These are phyloP conservation scores for Cryptus viduatorius DNA, from an alignment of 2,888 invertebrate genomes.

Conservation along the genomic window DNA sequence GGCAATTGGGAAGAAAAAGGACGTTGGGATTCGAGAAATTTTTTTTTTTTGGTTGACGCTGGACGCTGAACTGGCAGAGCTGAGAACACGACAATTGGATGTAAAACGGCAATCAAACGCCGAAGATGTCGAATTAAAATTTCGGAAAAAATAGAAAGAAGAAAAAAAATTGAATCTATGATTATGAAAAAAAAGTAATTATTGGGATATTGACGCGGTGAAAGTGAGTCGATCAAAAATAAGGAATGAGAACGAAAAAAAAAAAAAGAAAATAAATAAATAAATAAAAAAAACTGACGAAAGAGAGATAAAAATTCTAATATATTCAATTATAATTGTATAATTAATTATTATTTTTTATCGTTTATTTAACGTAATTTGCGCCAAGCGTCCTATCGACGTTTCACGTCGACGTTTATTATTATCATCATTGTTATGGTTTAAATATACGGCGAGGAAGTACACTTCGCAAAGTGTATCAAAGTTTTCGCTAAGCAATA, in stretches of 20 bases:
- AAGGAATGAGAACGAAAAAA: conserved; percentile 21
- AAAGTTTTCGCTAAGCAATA: conserved; percentile 54
- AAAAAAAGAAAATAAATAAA: conserved; percentile 52
- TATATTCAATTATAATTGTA: conserved; percentile 79
- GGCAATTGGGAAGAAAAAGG: background rate
- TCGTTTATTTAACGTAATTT: conserved; percentile 66
- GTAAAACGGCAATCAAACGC: background rate
- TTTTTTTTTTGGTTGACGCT: conserved; percentile 40
- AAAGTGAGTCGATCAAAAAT: background rate
- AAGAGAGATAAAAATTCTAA: conserved; percentile 78
- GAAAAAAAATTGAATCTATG: conserved; percentile 8
- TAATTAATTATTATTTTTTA: conserved; percentile 69
- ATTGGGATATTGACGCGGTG: conserved; percentile 40
- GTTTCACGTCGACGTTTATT: conserved; percentile 50
- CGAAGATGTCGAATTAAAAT: conserved; percentile 13
- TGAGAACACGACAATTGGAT: background rate
- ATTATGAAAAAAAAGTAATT: conserved; percentile 13
- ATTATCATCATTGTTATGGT: conserved; percentile 60
- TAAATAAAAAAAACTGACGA: conserved; percentile 33
- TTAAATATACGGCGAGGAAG: conserved; percentile 48
- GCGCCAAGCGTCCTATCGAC: conserved; percentile 65
- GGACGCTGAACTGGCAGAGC: conserved; percentile 49
- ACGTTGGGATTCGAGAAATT: background rate
- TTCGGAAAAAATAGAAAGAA: background rate
- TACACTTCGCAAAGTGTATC: conserved; percentile 49